These are phyloP conservation scores for Ictalurus furcatus DNA, from an alignment of 2,113 vertebrate genomes.

Conservation along the genomic window DNA sequence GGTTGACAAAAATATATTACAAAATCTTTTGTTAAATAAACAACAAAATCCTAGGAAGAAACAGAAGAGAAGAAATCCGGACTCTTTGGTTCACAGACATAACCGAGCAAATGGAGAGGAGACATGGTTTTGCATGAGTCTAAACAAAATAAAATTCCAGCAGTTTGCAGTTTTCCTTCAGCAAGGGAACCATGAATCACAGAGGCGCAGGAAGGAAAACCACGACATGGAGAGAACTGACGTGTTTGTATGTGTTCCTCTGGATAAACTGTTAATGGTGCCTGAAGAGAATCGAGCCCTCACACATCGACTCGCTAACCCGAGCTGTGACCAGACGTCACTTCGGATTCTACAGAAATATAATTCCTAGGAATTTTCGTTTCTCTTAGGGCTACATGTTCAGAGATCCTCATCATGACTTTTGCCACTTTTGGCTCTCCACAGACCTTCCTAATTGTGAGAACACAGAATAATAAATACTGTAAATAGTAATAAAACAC, in stretches of 20 bases:
- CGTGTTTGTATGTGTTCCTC: conserved; percentile 1
- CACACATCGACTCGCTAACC: not conserved
- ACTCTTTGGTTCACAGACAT: conserved; percentile 21
- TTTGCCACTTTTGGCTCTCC: not conserved
- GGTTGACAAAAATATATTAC: not conserved
- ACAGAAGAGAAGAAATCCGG: conserved; percentile 1
- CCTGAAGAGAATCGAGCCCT: not conserved
- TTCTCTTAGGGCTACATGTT: not conserved
- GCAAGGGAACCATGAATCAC: conserved; percentile 37
- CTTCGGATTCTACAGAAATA: not conserved
- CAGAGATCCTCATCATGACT: not conserved
- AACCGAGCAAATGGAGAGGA: conserved; percentile 26
- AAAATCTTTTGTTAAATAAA: not conserved
- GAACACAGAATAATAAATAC: not conserved
- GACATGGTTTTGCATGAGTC: conserved; percentile 28
- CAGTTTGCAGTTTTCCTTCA: conserved; percentile 33
- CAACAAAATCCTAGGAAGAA: not conserved
- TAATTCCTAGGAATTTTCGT: not conserved
- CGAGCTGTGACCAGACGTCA: not conserved
- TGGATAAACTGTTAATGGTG: not conserved
- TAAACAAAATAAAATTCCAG: conserved; percentile 40
- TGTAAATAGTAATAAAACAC: not conserved
- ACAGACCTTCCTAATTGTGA: not conserved
- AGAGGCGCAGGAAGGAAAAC: conserved; percentile 27
- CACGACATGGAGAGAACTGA: conserved; percentile 2